Evolutionary conservation across 2,888 invertebrate species (phyloP).

Genomic region (Rapana venosa): DNA sequence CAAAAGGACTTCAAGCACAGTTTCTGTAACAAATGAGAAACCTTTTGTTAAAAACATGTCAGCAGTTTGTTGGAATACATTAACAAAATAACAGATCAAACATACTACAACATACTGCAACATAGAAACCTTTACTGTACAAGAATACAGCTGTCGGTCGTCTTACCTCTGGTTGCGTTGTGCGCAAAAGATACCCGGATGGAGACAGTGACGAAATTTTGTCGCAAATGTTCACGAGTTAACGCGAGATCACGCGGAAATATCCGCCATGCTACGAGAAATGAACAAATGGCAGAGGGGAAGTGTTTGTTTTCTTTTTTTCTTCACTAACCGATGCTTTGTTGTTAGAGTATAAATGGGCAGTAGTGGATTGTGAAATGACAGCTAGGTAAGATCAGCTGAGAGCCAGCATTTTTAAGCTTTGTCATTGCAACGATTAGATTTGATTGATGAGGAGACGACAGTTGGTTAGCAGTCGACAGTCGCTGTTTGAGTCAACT

Average conservation of each 20-base stretch:
- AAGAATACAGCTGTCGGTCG: not conserved
- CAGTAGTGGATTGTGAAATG: not conserved
- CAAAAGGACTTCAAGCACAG: constrained; percentile 39
- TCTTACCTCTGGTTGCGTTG: constrained; percentile 44
- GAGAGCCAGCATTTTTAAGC: not conserved
- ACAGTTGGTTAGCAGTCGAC: not conserved
- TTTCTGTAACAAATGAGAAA: constrained; percentile 44
- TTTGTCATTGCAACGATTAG: not conserved
- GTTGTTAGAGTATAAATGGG: not conserved
- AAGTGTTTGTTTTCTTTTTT: not conserved
- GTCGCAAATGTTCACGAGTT: constrained; percentile 13
- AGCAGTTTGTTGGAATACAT: not conserved
- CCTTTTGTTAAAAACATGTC: not conserved
- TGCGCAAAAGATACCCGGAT: constrained; percentile 45
- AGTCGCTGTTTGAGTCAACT: no score
- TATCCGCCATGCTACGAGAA: constrained; percentile 16
- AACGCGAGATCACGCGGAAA: constrained; percentile 8
- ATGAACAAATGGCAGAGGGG: not conserved
- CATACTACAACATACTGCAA: not conserved
- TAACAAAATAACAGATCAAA: not conserved
- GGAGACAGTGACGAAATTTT: constrained; percentile 39
- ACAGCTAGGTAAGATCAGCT: not conserved
- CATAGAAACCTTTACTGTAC: not conserved
- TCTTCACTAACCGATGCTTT: not conserved
- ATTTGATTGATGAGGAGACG: not conserved